Evolutionary conservation across 2,113 vertebrate genomes (phyloP).

Genomic region (Ceyx melanurus): DNA sequence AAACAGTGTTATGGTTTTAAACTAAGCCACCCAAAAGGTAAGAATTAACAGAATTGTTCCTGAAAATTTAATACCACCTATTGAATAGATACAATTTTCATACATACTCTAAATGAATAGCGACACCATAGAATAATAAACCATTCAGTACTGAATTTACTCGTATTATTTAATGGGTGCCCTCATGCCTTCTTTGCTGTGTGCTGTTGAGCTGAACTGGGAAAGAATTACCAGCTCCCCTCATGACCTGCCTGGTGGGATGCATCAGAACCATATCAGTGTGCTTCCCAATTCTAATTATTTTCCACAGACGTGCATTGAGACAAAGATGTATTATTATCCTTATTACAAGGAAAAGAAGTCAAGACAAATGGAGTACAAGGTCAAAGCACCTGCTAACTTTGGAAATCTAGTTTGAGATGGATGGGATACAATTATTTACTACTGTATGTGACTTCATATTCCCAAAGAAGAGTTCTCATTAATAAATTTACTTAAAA

Average conservation of each 20-base stretch:
- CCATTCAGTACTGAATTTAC: background rate
- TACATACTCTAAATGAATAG: background rate
- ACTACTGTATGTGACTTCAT: background rate
- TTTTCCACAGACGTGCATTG: background rate
- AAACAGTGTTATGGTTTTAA: background rate
- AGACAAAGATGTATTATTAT: background rate
- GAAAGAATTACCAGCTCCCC: background rate
- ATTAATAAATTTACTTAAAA: background rate
- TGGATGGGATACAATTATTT: background rate
- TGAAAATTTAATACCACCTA: background rate
- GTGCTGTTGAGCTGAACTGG: background rate
- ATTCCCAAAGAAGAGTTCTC: background rate
- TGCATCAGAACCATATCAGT: background rate
- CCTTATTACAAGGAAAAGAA: background rate
- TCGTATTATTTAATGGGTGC: background rate
- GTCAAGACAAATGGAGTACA: background rate
- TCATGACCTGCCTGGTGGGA: background rate
- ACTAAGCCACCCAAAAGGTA: background rate
- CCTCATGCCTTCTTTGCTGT: background rate
- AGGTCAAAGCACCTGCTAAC: background rate
- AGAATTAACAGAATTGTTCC: background rate
- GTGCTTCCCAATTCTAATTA: background rate
- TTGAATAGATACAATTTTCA: background rate
- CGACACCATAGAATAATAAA: background rate
- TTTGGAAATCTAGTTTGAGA: background rate